Conservation (phyloP, 1,140 invertebrate species). For the Metopolophium dirhodum region DNA sequence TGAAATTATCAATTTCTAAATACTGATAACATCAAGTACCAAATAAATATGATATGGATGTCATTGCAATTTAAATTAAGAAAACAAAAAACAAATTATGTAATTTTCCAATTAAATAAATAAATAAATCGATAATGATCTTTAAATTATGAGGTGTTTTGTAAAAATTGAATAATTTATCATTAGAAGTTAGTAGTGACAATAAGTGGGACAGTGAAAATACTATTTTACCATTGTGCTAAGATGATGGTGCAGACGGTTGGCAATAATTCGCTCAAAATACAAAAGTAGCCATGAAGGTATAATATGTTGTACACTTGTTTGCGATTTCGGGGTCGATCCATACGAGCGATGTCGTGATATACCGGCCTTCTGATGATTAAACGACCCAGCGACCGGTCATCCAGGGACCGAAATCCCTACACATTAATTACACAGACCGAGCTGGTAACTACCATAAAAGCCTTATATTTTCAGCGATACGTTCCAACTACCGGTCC, state of each 20-base stretch:
- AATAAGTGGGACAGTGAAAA: neutral
- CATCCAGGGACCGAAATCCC: neutral
- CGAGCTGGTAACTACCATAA: neutral
- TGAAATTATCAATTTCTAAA: too few species aligned
- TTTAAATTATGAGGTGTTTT: too few species aligned
- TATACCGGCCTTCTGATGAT: slow-evolving; percentile 7
- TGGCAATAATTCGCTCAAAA: neutral
- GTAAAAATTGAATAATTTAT: neutral
- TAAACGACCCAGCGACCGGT: slow-evolving; percentile 23
- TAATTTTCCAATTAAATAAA: neutral
- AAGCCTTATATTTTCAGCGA: neutral
- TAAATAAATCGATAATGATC: neutral
- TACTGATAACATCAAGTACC: too few species aligned
- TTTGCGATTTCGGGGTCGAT: neutral
- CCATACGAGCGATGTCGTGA: neutral
- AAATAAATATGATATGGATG: too few species aligned
- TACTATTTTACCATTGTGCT: neutral
- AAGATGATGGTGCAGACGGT: neutral
- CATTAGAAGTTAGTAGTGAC: neutral
- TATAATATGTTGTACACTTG: neutral
- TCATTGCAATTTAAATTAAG: neutral
- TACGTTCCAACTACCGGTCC: neutral
- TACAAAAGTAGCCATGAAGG: neutral
- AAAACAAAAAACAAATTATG: neutral
- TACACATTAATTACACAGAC: slow-evolving; percentile 16